phyloP scores from a whole-genome alignment of 1,140 invertebrate genomes.

The Pinna nobilis region DNA sequence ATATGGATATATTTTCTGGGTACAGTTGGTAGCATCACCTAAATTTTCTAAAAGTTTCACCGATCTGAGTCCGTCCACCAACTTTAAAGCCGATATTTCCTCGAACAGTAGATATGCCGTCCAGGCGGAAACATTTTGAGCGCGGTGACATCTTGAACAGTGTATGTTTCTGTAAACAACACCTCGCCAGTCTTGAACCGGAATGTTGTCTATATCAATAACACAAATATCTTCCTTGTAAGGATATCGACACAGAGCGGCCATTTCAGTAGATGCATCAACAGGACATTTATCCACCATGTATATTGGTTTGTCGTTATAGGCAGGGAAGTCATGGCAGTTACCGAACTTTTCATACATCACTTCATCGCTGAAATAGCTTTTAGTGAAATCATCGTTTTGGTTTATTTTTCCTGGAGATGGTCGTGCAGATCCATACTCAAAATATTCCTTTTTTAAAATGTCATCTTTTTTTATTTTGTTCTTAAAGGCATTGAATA shows the following conservation, averaged over 20 bases:
- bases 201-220: conserved; percentile 51
- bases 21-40: not conserved
- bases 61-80: conserved; percentile 23
- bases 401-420: too few relatives aligned
- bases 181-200: conserved; percentile 73
- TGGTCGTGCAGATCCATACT: too few relatives aligned
- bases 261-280: conserved; percentile 7
- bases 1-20: conserved; percentile 17
- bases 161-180: conserved; percentile 78
- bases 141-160: conserved; percentile 79
- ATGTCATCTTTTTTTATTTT: too few relatives aligned
- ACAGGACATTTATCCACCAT: conserved; percentile 42
- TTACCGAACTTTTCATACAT: conserved; percentile 19
- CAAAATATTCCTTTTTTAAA: too few relatives aligned
- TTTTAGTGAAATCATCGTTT: too few relatives aligned
- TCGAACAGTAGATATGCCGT: conserved; percentile 70
- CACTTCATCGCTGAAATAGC: too few relatives aligned
- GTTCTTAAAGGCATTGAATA: too few relatives aligned
- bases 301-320: conserved; percentile 14
- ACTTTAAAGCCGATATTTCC: conserved; percentile 20
- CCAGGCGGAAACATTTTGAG: conserved; percentile 57
- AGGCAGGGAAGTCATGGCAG: conserved; percentile 18
- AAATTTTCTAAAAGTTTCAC: conserved; percentile 14
- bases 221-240: conserved; percentile 4
- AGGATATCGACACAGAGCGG: conserved; percentile 17